Conservation (phyloP, 2,113 vertebrate genomes). For the Aegithalos caudatus region DNA sequence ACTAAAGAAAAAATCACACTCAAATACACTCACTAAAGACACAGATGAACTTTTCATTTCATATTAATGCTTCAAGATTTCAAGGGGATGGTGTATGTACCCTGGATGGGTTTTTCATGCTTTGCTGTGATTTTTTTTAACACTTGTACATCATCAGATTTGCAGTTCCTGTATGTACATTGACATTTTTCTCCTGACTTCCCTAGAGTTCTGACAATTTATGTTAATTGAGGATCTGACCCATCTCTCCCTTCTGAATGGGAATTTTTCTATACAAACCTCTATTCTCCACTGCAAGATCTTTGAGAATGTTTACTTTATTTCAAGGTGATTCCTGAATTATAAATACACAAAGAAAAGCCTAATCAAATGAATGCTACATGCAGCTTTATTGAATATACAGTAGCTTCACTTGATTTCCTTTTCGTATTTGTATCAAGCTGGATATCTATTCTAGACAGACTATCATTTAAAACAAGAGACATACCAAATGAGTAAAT, state of each 20-base stretch:
- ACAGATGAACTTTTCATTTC: neutral
- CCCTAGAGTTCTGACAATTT: neutral
- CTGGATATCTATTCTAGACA: constrained; percentile 60
- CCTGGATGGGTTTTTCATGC: fast-evolving
- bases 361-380: neutral
- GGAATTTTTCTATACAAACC: neutral
- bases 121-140: neutral
- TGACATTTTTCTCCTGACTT: neutral
- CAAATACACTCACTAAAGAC: neutral
- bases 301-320: constrained; percentile 6
- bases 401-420: constrained; percentile 39
- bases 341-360: constrained; percentile 5
- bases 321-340: constrained; percentile 39
- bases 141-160: neutral
- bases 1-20: neutral
- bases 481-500: constrained; percentile 74
- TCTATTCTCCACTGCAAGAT: neutral
- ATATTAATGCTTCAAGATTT: neutral
- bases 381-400: constrained; percentile 28
- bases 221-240: neutral
- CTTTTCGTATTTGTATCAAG: constrained; percentile 71
- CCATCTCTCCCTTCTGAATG: neutral
- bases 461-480: constrained; percentile 69
- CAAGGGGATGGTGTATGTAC: neutral
- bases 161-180: neutral